These are phyloP conservation scores for Ctenochaetus hawaiiensis DNA, from an alignment of 2,797 vertebrate genomes.

Conservation along the genomic window DNA sequence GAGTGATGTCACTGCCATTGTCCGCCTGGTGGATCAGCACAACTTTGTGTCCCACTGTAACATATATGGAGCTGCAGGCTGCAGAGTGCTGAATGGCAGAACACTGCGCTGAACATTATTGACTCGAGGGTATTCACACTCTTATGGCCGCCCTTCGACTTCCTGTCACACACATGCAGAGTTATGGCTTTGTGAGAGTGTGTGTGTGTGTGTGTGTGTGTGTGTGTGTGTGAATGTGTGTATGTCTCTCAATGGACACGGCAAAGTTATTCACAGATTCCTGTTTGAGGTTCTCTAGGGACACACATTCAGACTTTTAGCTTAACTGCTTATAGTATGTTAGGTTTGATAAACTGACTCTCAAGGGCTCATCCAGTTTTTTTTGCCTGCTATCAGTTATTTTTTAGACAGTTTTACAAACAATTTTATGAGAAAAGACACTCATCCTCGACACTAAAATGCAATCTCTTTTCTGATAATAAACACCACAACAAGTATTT, in stretches of 20 bases:
- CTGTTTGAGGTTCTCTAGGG: slow-evolving; percentile 4
- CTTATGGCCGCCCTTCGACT: slow-evolving; percentile 77
- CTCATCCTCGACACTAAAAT: not conserved
- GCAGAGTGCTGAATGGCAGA: slow-evolving; percentile 76
- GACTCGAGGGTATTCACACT: slow-evolving; percentile 75
- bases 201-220: slow-evolving; percentile 3
- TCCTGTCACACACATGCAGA: slow-evolving; percentile 66
- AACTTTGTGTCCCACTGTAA: slow-evolving; percentile 59
- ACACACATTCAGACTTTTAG: not conserved
- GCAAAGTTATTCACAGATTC: slow-evolving; percentile 32
- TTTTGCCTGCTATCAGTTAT: not conserved
- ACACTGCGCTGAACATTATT: slow-evolving; percentile 73
- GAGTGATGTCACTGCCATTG: slow-evolving; percentile 60
- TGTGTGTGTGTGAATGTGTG: slow-evolving; percentile 19
- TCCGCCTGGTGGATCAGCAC: slow-evolving; percentile 57
- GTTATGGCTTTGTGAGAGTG: slow-evolving; percentile 62
- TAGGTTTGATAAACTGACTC: not conserved
- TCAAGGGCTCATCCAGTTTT: slow-evolving; percentile 3
- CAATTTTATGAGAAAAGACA: not conserved
- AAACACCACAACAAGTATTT: slow-evolving; percentile 16
- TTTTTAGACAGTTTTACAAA: slow-evolving; percentile 10
- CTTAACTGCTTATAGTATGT: not conserved
- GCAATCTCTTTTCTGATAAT: not conserved
- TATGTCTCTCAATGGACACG: slow-evolving; percentile 23
- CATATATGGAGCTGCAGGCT: slow-evolving; percentile 61